phyloP scores from a whole-genome alignment of 2,888 invertebrate species.

The Allygus modestus region DNA sequence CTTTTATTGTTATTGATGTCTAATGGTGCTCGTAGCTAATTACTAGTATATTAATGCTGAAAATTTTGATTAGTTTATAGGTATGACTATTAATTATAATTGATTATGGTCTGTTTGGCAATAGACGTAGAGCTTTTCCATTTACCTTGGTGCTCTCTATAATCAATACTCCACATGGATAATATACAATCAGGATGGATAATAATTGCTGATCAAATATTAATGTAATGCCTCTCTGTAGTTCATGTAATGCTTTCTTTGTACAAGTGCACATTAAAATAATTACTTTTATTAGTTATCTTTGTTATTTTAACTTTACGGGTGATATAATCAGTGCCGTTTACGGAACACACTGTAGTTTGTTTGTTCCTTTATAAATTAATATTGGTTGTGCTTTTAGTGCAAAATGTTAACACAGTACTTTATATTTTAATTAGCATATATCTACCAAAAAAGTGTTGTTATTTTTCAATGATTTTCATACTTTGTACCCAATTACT shows the following conservation, averaged over 20 bases:
- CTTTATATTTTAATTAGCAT: too few species aligned
- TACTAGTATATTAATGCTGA: background rate
- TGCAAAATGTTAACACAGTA: too few species aligned
- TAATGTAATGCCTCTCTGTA: background rate
- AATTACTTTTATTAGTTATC: background rate
- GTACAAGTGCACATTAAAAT: background rate
- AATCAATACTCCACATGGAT: background rate
- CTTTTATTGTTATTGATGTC: background rate
- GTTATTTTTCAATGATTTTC: too few species aligned
- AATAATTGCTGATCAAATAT: background rate
- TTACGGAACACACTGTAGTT: background rate
- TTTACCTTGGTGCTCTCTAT: conserved; percentile 4
- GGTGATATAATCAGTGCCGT: background rate
- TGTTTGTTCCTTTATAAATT: conserved; percentile 3
- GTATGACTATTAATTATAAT: background rate
- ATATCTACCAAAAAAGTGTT: too few species aligned
- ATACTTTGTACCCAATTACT: too few species aligned
- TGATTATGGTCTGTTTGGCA: background rate
- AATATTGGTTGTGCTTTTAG: too few species aligned
- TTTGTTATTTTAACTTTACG: background rate
- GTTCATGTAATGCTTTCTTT: background rate
- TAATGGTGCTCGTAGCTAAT: background rate
- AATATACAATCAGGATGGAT: background rate
- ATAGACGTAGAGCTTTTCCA: background rate
- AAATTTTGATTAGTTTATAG: background rate